Evolutionary conservation across 2,888 invertebrate species (phyloP), one percentile per base, ranked within the genome.

Genomic region (Drosophila tanythrix): DNA sequence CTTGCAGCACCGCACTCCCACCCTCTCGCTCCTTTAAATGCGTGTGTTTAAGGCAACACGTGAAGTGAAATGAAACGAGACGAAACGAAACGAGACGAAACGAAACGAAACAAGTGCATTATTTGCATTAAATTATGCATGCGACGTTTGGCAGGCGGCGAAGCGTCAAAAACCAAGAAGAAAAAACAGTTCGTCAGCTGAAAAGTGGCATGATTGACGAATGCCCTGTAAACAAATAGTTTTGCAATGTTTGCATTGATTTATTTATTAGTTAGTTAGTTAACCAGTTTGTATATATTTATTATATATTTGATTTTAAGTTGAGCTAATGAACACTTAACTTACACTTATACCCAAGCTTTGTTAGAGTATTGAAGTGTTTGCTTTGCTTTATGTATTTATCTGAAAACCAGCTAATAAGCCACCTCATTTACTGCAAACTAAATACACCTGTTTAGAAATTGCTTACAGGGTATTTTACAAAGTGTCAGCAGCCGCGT

Each of bases 101-200:
- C 76, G 84, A 88, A 77, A 90, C 80, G 90, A 87, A 90, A 90
- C 89, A 87, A 88, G 87, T 88, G 87, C 87, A 88, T 89, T 88
- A 90, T 89, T 88, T 88, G 89, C 88, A 90, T 88, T 88, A 88
- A 90, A 88, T 88, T 88, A 88, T 88, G 88, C 88, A 90, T 87
- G 79, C 76, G 77, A 66, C 76, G 82, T 76, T 82, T 79, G 81
- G 61, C 56, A 57, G 72, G 75, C 74, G 82, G 77, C 76, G 74
- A 80, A 70, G 70, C 66, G 68, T 70, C 83, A 82, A 79, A 79
- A 70, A 72, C 59, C 43, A 65, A 74, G 56, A 64, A 80, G 66
- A 82, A 70, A 67, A 15, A 61, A 31, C 11, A 25, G 10, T 33
- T 35, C 13, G 31, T 48, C 15, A 29, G 21, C 7, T 57, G 18